phyloP scores from a whole-genome alignment of 2,113 vertebrate genomes.

The Vimba vimba region DNA sequence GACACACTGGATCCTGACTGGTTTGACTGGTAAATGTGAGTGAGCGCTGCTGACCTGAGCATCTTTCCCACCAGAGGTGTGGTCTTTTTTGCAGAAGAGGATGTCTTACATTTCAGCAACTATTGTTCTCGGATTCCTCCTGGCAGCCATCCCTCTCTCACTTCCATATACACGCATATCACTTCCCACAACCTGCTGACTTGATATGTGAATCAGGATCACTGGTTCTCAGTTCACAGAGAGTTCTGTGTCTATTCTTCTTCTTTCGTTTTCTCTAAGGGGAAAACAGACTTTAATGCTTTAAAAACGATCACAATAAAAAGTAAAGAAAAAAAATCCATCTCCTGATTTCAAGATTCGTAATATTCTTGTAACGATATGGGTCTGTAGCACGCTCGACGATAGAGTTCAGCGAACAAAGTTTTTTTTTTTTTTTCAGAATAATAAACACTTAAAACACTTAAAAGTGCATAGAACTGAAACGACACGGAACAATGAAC shows the following conservation, averaged over 20 bases:
- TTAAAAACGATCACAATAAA: not conserved
- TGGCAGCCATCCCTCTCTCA: constrained; percentile 8
- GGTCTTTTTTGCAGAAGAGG: constrained; percentile 19
- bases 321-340: not conserved
- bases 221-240: constrained; percentile 10
- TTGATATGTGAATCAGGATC: not conserved
- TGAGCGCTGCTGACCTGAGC: constrained; percentile 23
- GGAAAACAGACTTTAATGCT: not conserved
- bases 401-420: too few relatives aligned
- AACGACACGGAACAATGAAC: too few relatives aligned
- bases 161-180: constrained; percentile 26
- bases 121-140: constrained; percentile 53
- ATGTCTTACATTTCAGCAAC: constrained; percentile 52
- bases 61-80: constrained; percentile 40
- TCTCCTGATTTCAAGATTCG: not conserved
- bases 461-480: not conserved
- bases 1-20: not conserved
- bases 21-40: not conserved
- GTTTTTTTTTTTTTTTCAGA: too few relatives aligned
- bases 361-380: not conserved
- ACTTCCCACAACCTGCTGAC: constrained; percentile 17
- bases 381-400: not conserved
- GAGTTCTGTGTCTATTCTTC: not conserved
- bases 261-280: not conserved
- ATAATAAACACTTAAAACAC: too few relatives aligned